phyloP scores from a whole-genome alignment of 2,888 invertebrate species.

The Leucania comma region DNA sequence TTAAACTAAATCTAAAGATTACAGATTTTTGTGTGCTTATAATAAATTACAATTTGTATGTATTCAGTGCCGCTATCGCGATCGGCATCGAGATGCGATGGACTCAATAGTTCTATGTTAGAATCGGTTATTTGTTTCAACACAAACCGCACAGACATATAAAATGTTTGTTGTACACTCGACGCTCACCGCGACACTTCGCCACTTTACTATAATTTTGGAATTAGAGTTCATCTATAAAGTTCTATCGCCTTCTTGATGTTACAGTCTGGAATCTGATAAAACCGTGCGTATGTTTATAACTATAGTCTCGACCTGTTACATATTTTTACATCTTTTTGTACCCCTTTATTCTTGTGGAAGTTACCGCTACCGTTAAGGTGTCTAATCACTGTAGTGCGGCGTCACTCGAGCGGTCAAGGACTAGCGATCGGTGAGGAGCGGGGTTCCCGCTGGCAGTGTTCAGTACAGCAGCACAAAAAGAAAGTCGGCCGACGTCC shows the following conservation, averaged over 20 bases:
- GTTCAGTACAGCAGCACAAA: constrained; percentile 19
- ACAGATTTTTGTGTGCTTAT: constrained; percentile 65
- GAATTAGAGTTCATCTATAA: constrained; percentile 45
- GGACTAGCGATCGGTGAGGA: constrained; percentile 33
- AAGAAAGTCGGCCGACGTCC: constrained; percentile 30
- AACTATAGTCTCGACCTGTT: constrained; percentile 37
- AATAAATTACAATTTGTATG: constrained; percentile 63
- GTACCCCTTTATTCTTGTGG: constrained; percentile 43
- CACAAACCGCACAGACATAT: constrained; percentile 56
- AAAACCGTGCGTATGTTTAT: constrained; percentile 33
- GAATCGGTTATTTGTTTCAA: constrained; percentile 36
- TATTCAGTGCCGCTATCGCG: constrained; percentile 58
- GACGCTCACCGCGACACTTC: constrained; percentile 57
- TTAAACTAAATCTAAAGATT: constrained; percentile 68
- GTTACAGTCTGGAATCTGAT: constrained; percentile 50
- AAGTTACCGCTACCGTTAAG: constrained; percentile 46
- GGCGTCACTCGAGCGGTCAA: constrained; percentile 31
- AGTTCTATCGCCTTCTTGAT: constrained; percentile 47
- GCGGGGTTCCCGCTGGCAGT: constrained; percentile 12
- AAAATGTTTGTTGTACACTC: constrained; percentile 52
- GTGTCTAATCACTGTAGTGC: constrained; percentile 41
- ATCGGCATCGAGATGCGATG: constrained; percentile 50
- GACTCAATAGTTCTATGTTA: constrained; percentile 45
- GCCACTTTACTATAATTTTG: constrained; percentile 40
- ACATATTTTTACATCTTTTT: constrained; percentile 44